Percentiles rank a stretch among this genome's conserved stretches.
These are phyloP conservation scores for Caloenas nicobarica DNA, from an alignment of 2,113 vertebrate species.

Conservation along the genomic window DNA sequence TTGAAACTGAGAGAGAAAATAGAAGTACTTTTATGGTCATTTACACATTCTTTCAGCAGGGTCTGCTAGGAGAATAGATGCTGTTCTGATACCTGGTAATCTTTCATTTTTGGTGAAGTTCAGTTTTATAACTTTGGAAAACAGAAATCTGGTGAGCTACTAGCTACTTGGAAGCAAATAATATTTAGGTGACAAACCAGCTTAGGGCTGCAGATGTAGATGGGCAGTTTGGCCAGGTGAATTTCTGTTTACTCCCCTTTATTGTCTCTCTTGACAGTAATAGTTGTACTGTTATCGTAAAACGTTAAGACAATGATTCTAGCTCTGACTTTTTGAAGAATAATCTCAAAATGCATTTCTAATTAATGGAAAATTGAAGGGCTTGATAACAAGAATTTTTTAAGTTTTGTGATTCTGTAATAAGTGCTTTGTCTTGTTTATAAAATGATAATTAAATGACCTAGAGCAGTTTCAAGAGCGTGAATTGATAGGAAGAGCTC, in stretches of 20 bases:
- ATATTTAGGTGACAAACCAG: background rate
- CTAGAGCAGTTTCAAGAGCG: background rate
- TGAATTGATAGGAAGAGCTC: background rate
- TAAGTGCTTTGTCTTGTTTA: background rate
- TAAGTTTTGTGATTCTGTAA: background rate
- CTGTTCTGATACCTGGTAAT: background rate
- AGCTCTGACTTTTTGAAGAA: background rate
- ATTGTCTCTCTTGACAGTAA: background rate
- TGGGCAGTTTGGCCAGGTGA: background rate
- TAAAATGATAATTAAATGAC: background rate
- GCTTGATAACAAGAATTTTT: background rate
- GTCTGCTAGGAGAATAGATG: background rate
- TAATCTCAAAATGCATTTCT: background rate
- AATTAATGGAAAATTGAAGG: background rate
- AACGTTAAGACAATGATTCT: background rate
- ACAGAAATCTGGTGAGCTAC: background rate
- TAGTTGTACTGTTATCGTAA: accelerated
- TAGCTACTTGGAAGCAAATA: background rate
- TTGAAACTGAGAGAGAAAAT: background rate
- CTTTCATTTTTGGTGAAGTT: background rate
- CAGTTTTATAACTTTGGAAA: background rate
- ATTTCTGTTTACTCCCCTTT: background rate
- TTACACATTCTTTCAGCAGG: background rate
- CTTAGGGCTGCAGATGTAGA: background rate
- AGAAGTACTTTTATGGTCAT: background rate